Percentiles rank a stretch among this genome's conserved stretches.
Conservation (phyloP, 2,888 invertebrate genomes). For the Dendrolimus houi region DNA sequence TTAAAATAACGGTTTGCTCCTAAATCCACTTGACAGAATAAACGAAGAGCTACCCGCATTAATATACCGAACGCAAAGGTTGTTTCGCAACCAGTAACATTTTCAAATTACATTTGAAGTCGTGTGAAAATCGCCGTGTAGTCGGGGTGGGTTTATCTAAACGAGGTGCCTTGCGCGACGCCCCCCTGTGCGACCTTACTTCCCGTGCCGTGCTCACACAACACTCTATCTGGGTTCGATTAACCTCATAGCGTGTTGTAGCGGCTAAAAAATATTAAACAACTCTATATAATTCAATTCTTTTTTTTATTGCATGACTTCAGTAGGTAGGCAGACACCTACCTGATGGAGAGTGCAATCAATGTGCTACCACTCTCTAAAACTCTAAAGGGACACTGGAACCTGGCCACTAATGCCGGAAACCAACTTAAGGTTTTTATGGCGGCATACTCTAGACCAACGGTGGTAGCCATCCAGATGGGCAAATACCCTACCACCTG, state of each 20-base stretch:
- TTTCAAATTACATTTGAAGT: constrained; percentile 14
- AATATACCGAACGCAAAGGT: constrained; percentile 7
- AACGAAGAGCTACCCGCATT: neutral
- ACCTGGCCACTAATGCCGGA: too few species aligned
- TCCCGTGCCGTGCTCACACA: constrained; percentile 6
- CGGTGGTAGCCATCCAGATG: too few species aligned
- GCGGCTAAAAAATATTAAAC: neutral
- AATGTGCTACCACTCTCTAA: too few species aligned
- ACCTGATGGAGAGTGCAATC: too few species aligned
- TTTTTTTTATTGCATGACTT: too few species aligned
- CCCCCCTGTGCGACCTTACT: constrained; percentile 9
- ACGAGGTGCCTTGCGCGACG: constrained; percentile 14
- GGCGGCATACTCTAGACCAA: too few species aligned
- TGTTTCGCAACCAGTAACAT: constrained; percentile 13
- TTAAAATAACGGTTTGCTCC: neutral
- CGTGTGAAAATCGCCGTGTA: constrained; percentile 13
- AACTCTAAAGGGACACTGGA: too few species aligned
- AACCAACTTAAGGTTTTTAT: too few species aligned
- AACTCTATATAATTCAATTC: too few species aligned
- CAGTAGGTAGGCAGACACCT: too few species aligned
- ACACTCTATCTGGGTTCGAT: neutral
- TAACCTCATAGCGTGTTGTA: neutral
- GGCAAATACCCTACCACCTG: too few species aligned
- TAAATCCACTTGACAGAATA: neutral
- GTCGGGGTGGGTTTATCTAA: constrained; percentile 16